Evolutionary conservation across 1,140 invertebrate species (phyloP), one percentile per base, ranked within the genome.

Genomic region (Diorhabda sublineata): DNA sequence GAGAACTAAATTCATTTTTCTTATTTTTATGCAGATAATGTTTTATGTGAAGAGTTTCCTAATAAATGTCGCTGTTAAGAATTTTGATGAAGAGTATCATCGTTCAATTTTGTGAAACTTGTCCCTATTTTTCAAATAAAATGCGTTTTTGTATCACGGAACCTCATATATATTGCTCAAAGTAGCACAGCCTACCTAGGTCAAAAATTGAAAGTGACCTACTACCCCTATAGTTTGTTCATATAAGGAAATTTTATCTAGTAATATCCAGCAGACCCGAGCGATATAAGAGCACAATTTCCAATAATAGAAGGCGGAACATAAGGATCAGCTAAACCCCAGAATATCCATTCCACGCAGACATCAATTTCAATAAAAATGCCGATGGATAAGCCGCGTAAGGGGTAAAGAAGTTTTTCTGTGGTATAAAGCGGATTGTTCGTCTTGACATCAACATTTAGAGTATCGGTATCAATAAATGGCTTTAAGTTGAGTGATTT

Each of bases 281-380:
- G 64, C 59, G 64, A 70, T 66, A 65, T 45, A 70, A 65, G 44
- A 47, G 44, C 56, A 66, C 64, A 66, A 70, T 70, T 45, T 61
- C 64, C 58, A 58, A 65, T 70, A 70, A 70, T 70, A 64, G 69
- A 67, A 60, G 44, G 47, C 58, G 64, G 52, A 70, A 70, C 59
- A 59, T 58, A 59, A 41, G 64, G 69, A 65, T 66, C 64, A 65
- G 59, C 62, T 45, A 67, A 70, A 70, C 58, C 69, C 61, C 47
- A 41, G 43, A 70, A 52, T 66, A 66, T 65, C 69, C 52, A 62
- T 66, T 66, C 69, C 52, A 70, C 64, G 57, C 69, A 66, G 64
- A 62, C 69, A 70, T 70, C 69, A 70, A 70, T 70, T 70, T 66
- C 64, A 66, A 70, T 70, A 70, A 70, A 70, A 66, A 66, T 60